Base-by-base conservation (phyloP, 2,797 vertebrate genomes). In the Peromyscus aztecus region DNA sequence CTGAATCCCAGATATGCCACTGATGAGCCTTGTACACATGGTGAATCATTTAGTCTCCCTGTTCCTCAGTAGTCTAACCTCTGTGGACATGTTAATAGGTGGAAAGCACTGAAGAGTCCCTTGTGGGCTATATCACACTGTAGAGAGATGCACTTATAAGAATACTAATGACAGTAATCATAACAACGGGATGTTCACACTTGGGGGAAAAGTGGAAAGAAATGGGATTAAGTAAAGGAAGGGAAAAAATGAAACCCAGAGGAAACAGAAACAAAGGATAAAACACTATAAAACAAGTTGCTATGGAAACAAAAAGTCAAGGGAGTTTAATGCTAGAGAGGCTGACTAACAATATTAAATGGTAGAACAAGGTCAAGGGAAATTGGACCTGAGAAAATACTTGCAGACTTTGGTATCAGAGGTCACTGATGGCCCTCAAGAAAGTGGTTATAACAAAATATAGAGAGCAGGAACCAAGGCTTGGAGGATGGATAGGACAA, bases 381-480 rank as follows among this genome's bases (percentile, higher is more conserved):
- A 65, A 84, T 67, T 57, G 46, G 75, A 91, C 69, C 85, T 57
- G 46, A 95, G 91, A 88, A 94, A 90, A 92, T 17, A 81, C 65
- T 81, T 83, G 31, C 34, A n/a, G 69, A 80, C 73, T 78, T 40
- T 2, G 29, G 55, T 82, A 57, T n/a, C n/a, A 84, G 43, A 85
- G 37, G 43, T 94, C 52, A 73, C 0, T 5, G 43, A 89, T 93
- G 61, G 55, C 46, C 67, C 83, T 65, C 37, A 63, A 94, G 81
- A 76, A 95, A 90, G 67, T 81, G 57, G 24, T 69, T 61, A 34
- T 4, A 11, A 43, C 3, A 63, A 14, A 84, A 76, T n/a, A 81
- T 3, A 71, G 31, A 63, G 83, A 49, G 43, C 49, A 85, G 75
- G 52, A 63, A 76, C 34, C 29, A 65, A 23, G 8, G 63, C 71